Evolutionary conservation across 1,140 invertebrate genomes (phyloP).

Genomic region (Thalassaphorura encarpata): DNA sequence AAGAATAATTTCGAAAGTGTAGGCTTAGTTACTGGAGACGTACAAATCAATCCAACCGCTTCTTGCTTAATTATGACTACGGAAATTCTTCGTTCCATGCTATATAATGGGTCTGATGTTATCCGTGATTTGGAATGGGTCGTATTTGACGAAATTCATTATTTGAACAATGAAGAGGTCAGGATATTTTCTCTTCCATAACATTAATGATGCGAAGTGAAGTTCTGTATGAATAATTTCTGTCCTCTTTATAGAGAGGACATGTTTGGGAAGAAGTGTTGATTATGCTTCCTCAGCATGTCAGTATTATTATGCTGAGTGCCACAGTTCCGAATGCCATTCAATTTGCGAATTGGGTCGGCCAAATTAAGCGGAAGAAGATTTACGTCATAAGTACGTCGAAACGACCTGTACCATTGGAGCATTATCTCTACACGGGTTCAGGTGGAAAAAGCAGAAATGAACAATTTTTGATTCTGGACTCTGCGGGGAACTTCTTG

Average conservation of each 20-base stretch:
- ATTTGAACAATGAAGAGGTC: slow-evolving; percentile 93
- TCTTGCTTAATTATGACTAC: slow-evolving; percentile 99
- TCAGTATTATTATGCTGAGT: slow-evolving; percentile 93
- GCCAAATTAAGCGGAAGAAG: slow-evolving; percentile 79
- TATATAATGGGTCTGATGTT: slow-evolving; percentile 90
- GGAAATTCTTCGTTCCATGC: slow-evolving; percentile 94
- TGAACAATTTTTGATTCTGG: slow-evolving; percentile 74
- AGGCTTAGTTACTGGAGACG: slow-evolving; percentile 89
- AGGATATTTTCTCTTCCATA: not conserved
- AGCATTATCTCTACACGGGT: slow-evolving; percentile 88
- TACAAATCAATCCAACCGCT: slow-evolving; percentile 88
- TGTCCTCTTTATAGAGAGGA: slow-evolving; percentile 57
- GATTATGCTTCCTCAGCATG: slow-evolving; percentile 86
- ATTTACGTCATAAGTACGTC: slow-evolving; percentile 91
- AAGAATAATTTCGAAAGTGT: slow-evolving; percentile 85
- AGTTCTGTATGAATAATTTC: slow-evolving; percentile 3
- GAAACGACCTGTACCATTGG: slow-evolving; percentile 88
- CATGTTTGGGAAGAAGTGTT: slow-evolving; percentile 99
- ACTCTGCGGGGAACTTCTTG: slow-evolving; percentile 58
- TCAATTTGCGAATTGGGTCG: slow-evolving; percentile 96
- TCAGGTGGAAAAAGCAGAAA: slow-evolving; percentile 66
- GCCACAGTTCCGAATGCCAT: slow-evolving; percentile 96
- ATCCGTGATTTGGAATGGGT: slow-evolving; percentile 96
- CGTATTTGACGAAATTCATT: slow-evolving; percentile 99
- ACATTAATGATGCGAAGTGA: not conserved